phyloP scores from a whole-genome alignment of 2,797 vertebrate genomes.

The Spinibarbus caldwelli region DNA sequence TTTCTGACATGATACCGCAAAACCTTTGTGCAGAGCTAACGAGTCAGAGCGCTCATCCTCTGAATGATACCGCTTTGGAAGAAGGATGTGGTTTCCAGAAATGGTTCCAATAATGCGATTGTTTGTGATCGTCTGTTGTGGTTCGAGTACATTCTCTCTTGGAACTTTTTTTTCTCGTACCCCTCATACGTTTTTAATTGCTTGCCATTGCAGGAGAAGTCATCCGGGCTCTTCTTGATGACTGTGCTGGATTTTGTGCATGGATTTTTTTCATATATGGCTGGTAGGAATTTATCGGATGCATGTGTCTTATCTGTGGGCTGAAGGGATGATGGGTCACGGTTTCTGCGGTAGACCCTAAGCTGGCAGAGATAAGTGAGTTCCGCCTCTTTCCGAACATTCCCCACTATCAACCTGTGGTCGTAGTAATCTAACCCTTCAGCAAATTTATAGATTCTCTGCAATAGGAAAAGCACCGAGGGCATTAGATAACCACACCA shows the following conservation, averaged over 20 bases:
- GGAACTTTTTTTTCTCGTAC: conserved; percentile 7
- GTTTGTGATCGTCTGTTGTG: conserved; percentile 68
- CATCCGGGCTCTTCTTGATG: conserved; percentile 15
- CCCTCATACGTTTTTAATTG: conserved; percentile 56
- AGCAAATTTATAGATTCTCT: conserved; percentile 41
- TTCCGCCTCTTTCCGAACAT: conserved; percentile 25
- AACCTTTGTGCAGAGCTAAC: conserved; percentile 34
- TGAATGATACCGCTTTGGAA: conserved; percentile 80
- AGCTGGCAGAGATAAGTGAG: conserved; percentile 34
- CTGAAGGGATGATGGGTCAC: conserved; percentile 34
- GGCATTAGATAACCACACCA: conserved; percentile 22
- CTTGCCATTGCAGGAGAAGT: conserved; percentile 11
- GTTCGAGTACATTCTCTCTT: conserved; percentile 36
- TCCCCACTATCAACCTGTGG: conserved; percentile 42
- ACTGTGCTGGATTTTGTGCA: conserved; percentile 23
- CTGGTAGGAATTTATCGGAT: conserved; percentile 25
- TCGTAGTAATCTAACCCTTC: conserved; percentile 22
- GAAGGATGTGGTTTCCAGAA: conserved; percentile 82
- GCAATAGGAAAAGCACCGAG: conserved; percentile 28
- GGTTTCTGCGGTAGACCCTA: conserved; percentile 23
- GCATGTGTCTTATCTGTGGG: conserved; percentile 37
- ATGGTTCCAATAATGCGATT: conserved; percentile 82
- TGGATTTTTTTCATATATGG: background rate
- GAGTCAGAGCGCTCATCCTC: conserved; percentile 72
- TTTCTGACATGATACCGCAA: conserved; percentile 50